A percentile compares a stretch with the other conserved stretches of the same genome.
Evolutionary conservation across 2,888 invertebrate genomes (phyloP).

Genomic region (Drosophila lacicola): DNA sequence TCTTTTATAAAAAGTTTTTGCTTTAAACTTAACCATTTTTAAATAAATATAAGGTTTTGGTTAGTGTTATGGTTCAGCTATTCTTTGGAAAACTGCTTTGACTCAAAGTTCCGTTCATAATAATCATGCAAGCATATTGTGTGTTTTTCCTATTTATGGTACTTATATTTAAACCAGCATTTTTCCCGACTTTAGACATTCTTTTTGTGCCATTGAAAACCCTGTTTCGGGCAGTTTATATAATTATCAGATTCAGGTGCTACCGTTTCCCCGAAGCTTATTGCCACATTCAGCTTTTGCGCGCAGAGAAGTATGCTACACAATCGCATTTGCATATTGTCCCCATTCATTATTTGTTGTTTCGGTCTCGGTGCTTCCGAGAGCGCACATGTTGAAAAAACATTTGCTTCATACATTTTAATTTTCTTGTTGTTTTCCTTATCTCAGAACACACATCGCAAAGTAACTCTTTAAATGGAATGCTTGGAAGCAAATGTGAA

Average conservation of each 20-base stretch:
- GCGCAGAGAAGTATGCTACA: constrained; percentile 35
- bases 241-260: constrained; percentile 34
- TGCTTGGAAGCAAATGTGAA: constrained; percentile 33
- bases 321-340: constrained; percentile 70
- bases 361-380: background rate
- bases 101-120: too few relatives aligned
- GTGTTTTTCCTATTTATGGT: too few relatives aligned
- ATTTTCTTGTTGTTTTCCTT: constrained; percentile 61
- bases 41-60: too few relatives aligned
- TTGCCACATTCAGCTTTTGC: constrained; percentile 24
- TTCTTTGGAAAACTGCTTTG: too few relatives aligned
- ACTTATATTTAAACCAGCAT: too few relatives aligned
- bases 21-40: too few relatives aligned
- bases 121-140: too few relatives aligned
- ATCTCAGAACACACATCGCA: constrained; percentile 50
- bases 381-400: constrained; percentile 29
- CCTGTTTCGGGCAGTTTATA: constrained; percentile 14
- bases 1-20: too few relatives aligned
- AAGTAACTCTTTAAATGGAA: constrained; percentile 55
- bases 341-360: constrained; percentile 30
- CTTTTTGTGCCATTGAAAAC: background rate
- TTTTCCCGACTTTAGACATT: too few relatives aligned
- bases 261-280: constrained; percentile 21
- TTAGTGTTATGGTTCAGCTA: too few relatives aligned
- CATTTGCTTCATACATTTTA: constrained; percentile 63